Base-by-base conservation (phyloP, 1,140 invertebrate genomes). In the Calosoma granatense region DNA sequence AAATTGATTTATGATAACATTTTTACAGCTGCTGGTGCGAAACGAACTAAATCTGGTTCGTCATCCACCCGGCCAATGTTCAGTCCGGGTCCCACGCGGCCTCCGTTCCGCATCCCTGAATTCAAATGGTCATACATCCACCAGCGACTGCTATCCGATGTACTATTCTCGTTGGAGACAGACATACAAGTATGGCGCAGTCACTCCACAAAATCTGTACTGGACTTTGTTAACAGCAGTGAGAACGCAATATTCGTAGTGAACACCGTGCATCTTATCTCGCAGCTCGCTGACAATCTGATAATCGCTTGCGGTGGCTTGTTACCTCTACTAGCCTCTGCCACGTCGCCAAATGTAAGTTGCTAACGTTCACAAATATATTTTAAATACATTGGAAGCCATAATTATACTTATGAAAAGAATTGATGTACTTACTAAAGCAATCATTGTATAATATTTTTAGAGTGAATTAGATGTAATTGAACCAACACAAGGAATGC, bases 71-170 rank as follows among this genome's bases (percentile, higher is more conserved):
- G 89, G 56, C 89, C 91, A 43, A 92, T 95, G 84, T 97, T 97
- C 72, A 96, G 90, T 72, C 91, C 94, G 47, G 94, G 94, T 12
- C 94, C 94, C 14, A 90, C 94, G 17, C 83, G 93, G 63, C 95
- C 96, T 20, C 94, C 96, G 0, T 99, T 99, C 76, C 84, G 97
- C 62, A 99, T 99, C 72, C 97, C 97, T 22, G 97, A 99, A 76
- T 99, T 99, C 75, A 89, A 95, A 65, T 99, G 97, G 97, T 99
- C 97, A 2, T 92, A 94, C 70, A 94, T 99, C 62, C 97, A 99
- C 76, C 94, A 99, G 73, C 80, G 94, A 61, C 76, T 99, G 56
- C 77, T 99, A 1, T 96, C 94, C 12, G 97, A 99, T 78, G 87
- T 99, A 19, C 77, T 99, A 9, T 97, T 95, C 73, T 96, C 94